These are phyloP conservation scores for Cephus cinctus DNA, from an alignment of 1,140 invertebrate genomes.

Conservation along the genomic window DNA sequence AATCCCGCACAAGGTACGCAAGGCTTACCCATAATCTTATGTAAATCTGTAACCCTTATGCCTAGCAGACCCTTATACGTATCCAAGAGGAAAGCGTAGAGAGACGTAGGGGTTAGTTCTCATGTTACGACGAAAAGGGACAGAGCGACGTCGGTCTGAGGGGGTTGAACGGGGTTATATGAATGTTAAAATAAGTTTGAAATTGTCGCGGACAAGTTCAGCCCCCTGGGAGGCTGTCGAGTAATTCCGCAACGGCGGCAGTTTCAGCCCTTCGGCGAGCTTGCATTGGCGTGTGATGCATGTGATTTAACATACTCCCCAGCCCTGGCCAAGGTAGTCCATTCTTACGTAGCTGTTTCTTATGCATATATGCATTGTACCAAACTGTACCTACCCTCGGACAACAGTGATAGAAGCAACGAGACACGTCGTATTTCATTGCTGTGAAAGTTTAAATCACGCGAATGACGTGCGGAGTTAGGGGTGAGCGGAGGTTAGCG, in stretches of 20 bases:
- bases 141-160: constrained; percentile 16
- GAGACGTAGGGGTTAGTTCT: constrained; percentile 27
- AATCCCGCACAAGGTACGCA: constrained; percentile 25
- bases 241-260: constrained; percentile 52
- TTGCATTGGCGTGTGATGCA: too few species aligned
- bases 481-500: background rate
- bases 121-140: constrained; percentile 30
- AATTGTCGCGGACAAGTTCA: constrained; percentile 58
- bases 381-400: too few species aligned
- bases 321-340: too few species aligned
- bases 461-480: background rate
- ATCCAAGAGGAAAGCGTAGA: constrained; percentile 6
- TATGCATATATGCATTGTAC: too few species aligned
- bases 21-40: constrained; percentile 47
- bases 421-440: too few species aligned
- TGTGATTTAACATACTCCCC: too few species aligned
- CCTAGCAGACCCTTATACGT: constrained; percentile 28
- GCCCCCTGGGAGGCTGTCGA: constrained; percentile 49
- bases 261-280: constrained; percentile 49
- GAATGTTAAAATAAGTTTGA: constrained; percentile 60
- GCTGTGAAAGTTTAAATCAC: background rate
- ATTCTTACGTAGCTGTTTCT: too few species aligned
- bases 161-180: constrained; percentile 52
- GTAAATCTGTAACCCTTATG: constrained; percentile 48
- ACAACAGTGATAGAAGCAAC: too few species aligned